Conservation (phyloP, 2,888 invertebrate genomes). For the Fabriciana adippe region DNA sequence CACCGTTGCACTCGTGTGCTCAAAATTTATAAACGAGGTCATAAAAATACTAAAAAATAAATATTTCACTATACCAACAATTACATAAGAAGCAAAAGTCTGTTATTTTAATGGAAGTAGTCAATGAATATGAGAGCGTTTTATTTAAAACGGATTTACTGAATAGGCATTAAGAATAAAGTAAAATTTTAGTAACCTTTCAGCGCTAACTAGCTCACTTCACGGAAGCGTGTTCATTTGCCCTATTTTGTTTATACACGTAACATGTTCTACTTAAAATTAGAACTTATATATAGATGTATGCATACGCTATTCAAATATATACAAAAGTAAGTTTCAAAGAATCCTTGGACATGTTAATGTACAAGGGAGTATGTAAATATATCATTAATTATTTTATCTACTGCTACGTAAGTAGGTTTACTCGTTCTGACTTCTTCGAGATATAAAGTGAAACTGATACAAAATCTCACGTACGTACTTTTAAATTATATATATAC, state of each 20-base stretch:
- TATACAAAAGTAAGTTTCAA: not conserved
- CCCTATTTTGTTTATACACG: constrained; percentile 31
- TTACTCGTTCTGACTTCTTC: too few relatives aligned
- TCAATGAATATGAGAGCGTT: constrained; percentile 2
- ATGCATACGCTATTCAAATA: not conserved
- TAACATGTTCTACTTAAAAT: constrained; percentile 23
- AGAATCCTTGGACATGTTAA: not conserved
- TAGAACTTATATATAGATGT: constrained; percentile 7
- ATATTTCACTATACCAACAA: too few relatives aligned
- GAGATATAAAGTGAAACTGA: too few relatives aligned
- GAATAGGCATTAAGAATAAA: constrained; percentile 20
- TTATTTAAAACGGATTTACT: constrained; percentile 9
- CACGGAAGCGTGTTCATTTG: constrained; percentile 34
- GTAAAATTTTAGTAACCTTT: constrained; percentile 26
- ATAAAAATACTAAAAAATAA: too few relatives aligned
- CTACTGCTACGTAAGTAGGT: too few relatives aligned
- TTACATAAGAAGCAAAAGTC: too few relatives aligned
- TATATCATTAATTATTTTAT: not conserved
- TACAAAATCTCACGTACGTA: too few relatives aligned
- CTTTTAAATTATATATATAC: too few relatives aligned
- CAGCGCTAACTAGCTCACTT: constrained; percentile 30
- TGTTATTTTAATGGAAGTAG: not conserved
- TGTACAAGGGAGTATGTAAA: not conserved
- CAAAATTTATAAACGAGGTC: too few relatives aligned
- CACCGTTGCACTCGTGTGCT: not conserved